Conservation (phyloP, 2,888 invertebrate genomes). For the Clusia tigrina region DNA sequence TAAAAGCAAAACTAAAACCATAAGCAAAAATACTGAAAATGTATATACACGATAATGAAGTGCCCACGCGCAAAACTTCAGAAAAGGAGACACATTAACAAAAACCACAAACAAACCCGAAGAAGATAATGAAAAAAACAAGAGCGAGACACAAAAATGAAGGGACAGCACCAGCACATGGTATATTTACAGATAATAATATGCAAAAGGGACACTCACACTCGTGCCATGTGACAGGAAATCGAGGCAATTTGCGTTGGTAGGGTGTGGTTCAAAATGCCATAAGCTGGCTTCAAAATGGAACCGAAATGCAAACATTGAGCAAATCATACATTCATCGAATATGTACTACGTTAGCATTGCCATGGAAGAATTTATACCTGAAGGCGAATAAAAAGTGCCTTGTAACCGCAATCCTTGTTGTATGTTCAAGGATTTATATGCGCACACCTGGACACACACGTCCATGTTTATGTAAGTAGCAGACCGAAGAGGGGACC, state of each 20-base stretch:
- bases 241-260: slow-evolving; percentile 52
- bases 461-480: too few relatives aligned
- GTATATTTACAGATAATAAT: not conserved
- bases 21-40: slow-evolving; percentile 31
- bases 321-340: too few relatives aligned
- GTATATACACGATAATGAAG: slow-evolving; percentile 33
- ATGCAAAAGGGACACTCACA: slow-evolving; percentile 10
- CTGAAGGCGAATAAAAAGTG: too few relatives aligned
- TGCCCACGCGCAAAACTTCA: slow-evolving; percentile 24
- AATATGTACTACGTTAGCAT: too few relatives aligned
- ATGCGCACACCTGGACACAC: too few relatives aligned
- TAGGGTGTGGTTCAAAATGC: slow-evolving; percentile 37
- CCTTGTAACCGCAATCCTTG: too few relatives aligned
- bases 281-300: too few relatives aligned
- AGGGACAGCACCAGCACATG: not conserved
- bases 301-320: too few relatives aligned
- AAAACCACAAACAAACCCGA: not conserved
- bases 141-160: not conserved
- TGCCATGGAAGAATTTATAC: too few relatives aligned
- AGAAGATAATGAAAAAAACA: not conserved
- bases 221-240: slow-evolving; percentile 51
- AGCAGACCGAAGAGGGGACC: too few relatives aligned
- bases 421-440: too few relatives aligned
- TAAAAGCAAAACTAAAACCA: too few relatives aligned
- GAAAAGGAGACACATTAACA: not conserved